Base-by-base conservation (phyloP, 2,797 vertebrate species). In the Labroides dimidiatus region DNA sequence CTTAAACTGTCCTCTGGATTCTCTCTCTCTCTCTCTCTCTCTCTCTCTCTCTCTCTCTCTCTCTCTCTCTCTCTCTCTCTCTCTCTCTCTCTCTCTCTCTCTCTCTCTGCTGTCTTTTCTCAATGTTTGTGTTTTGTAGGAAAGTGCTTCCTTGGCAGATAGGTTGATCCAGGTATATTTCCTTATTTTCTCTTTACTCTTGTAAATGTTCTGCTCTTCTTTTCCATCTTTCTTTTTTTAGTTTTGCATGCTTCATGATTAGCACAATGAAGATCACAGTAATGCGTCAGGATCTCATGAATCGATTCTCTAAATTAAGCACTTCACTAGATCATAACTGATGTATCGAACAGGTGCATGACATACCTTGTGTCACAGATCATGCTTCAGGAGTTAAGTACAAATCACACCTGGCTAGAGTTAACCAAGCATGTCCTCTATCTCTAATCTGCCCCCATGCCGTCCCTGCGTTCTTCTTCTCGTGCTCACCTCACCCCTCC, bases 61-160 rank as follows among this genome's bases (percentile, higher is more conserved):
- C 72, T 89, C 74, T 86, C 73, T 77, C 92, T 96, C 72, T 89
- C 74, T 86, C 73, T 77, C 92, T 96, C 72, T 89, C 74, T 86
- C 73, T 77, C 92, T 96, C 72, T 89, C 74, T 86, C 73, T 77
- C 92, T n/a, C 72, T 89, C 73, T 86, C 73, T 77, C 92, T 96
- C 72, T 89, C 74, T 86, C 73, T 77, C 92, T 96, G 85, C 91
- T 94, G 92, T 94, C 94, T 95, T 84, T 95, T 96, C 91, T 96
- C 91, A 90, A 95, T 96, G 94, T 97, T 81, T 95, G 93, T 96
- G 84, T 96, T 96, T 98, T 97, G 91, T 99, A 99, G 98, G 98
- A 99, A 98, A 99, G 98, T 95, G 98, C 98, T 97, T 98, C 98
- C 95, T 95, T 99, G 97, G 98, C 98, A 97, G 98, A 99, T 99